phyloP scores from a whole-genome alignment of 1,140 invertebrate genomes.

The Capitella teleta region DNA sequence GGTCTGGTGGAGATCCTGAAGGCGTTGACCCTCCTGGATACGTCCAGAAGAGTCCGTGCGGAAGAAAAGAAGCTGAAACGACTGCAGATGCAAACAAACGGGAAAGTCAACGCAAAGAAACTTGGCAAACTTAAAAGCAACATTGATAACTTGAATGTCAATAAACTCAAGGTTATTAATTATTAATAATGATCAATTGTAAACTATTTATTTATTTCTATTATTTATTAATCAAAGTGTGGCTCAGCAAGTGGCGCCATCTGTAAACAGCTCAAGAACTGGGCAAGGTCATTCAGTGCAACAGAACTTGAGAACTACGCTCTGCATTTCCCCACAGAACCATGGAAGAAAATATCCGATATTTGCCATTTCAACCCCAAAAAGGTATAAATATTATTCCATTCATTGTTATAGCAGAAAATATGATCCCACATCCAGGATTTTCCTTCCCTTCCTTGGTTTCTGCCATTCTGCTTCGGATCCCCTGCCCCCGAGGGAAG shows the following conservation, averaged over 20 bases:
- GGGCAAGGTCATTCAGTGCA: conserved; percentile 22
- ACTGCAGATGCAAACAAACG: conserved; percentile 21
- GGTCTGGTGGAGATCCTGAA: conserved; percentile 35
- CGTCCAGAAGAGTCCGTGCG: conserved; percentile 22
- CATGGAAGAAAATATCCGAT: conserved; percentile 36
- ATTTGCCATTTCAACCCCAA: conserved; percentile 32
- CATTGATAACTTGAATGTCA: conserved; percentile 30
- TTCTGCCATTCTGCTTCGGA: conserved; percentile 31
- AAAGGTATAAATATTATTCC: conserved; percentile 17
- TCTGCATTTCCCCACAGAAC: conserved; percentile 28
- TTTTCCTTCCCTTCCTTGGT: conserved; percentile 32
- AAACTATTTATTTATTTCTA: not conserved
- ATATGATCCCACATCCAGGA: conserved; percentile 16
- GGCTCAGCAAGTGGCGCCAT: conserved; percentile 29
- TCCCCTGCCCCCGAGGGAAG: conserved; percentile 17
- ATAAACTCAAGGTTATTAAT: conserved; percentile 19
- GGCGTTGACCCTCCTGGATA: conserved; percentile 30
- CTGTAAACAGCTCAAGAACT: conserved; percentile 25
- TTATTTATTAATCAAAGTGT: conserved; percentile 15
- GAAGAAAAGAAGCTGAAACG: conserved; percentile 32
- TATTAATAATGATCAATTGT: not conserved
- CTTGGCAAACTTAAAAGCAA: conserved; percentile 31
- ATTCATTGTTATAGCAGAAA: not conserved
- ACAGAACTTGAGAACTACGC: conserved; percentile 32
- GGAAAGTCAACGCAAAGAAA: conserved; percentile 26